Percentiles rank a stretch among this genome's conserved stretches.
Conservation (phyloP, 2,888 invertebrate species). For the Epinotia bilunana region DNA sequence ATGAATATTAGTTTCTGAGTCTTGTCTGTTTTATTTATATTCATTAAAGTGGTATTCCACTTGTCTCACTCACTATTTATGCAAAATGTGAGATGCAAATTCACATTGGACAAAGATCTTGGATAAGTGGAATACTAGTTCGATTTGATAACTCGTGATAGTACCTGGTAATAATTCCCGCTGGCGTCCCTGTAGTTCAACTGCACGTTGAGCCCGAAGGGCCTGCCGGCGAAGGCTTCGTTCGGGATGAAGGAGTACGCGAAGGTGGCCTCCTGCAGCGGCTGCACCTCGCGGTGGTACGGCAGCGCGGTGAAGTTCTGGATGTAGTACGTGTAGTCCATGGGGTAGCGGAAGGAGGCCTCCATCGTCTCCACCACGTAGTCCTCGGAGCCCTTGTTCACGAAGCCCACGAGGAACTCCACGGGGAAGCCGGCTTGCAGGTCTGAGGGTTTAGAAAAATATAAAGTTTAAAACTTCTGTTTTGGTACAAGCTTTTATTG, state of each 20-base stretch:
- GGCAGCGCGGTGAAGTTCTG: conserved; percentile 98
- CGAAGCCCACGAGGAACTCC: conserved; percentile 98
- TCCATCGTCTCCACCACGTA: conserved; percentile 97
- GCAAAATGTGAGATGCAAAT: no score
- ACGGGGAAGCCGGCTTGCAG: conserved; percentile 96
- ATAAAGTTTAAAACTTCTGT: background rate
- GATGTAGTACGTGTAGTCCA: conserved; percentile 99
- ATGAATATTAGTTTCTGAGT: no score
- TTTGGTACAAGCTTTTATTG: no score
- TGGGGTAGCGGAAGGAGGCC: conserved; percentile 99
- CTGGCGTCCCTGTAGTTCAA: conserved; percentile 93
- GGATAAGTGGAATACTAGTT: no score
- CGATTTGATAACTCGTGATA: no score
- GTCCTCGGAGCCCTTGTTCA: conserved; percentile 96
- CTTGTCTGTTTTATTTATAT: no score
- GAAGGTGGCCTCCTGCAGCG: conserved; percentile 96
- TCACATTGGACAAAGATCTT: no score
- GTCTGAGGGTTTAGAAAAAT: conserved; percentile 81
- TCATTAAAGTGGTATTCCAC: no score
- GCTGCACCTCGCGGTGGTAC: conserved; percentile 94
- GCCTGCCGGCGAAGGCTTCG: conserved; percentile 98
- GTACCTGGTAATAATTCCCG: conserved; percentile 86
- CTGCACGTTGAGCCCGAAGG: conserved; percentile 97
- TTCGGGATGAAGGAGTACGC: conserved; percentile 97
- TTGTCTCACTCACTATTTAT: no score